Evolutionary conservation across 1,140 invertebrate genomes (phyloP), one percentile per base, ranked within the genome.

Genomic region (Medauroidea extradentata): DNA sequence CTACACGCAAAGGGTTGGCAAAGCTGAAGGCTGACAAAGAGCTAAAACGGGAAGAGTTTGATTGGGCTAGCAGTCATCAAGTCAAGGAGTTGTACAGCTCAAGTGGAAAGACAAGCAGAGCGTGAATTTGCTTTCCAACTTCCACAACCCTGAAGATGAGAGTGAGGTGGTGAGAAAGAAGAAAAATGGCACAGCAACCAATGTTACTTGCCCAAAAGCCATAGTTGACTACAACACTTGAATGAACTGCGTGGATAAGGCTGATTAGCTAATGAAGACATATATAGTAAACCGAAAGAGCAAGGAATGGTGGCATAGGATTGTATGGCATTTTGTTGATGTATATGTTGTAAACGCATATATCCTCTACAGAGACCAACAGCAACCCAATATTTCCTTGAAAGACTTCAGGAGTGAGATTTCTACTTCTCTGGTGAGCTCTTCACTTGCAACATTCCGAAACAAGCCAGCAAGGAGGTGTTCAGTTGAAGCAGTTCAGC

Each of bases 101-200:
- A 67, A 70, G 57, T 71, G 69, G 69, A 65, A 64, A 56, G 64
- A 69, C 41, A 69, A 66, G 56, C 59, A 63, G 55, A 19, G n/a
- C 2, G 65, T 70, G 16, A 63, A 66, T 60, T 11, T 69, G 39
- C 38, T 71, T 21, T 64, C 60, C 55, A 69, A 69, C 63, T 69
- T 59, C 61, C 63, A 70, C 52, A 38, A 65, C 62, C 66, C 68
- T 46, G 9, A 51, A 51, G 19, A 64, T 43, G 23, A 24, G 9
- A 59, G n/a, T 52, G 48, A 49, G 3, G 61, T 61, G 14, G 62
- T 61, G 41, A 50, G 65, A 21, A 66, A 52, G 51, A 46, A 70
- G 56, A 69, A 67, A 65, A 57, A 72, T 65, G 69, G 68, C 39
- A 56, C 52, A 14, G 11, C 9, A 46, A 25, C 39, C 19, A 14